phyloP scores from a whole-genome alignment of 2,113 vertebrate genomes.

The Nothobranchius furzeri region DNA sequence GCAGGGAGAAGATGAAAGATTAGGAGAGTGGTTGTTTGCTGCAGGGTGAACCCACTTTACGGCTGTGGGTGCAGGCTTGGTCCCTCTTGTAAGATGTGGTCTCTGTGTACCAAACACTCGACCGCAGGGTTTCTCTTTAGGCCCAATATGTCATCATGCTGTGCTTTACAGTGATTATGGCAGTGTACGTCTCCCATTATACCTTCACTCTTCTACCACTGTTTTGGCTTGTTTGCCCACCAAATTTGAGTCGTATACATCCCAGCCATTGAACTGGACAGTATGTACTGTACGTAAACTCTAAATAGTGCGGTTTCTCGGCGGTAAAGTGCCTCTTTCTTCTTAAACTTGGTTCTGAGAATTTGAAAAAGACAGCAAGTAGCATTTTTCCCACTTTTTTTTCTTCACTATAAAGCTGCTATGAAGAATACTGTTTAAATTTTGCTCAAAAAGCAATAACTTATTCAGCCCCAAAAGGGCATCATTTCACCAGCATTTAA shows the following conservation, averaged over 20 bases:
- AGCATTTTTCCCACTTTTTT: constrained; percentile 9
- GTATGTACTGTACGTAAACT: constrained; percentile 56
- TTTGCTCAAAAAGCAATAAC: constrained; percentile 50
- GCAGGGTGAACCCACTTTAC: constrained; percentile 72
- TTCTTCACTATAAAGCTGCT: constrained; percentile 28
- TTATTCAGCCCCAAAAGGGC: constrained; percentile 45
- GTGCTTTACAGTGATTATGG: constrained; percentile 75
- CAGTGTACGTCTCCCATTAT: constrained; percentile 78
- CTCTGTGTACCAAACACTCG: constrained; percentile 66
- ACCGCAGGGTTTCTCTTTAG: constrained; percentile 76
- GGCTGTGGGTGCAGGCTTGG: constrained; percentile 66
- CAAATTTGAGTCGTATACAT: constrained; percentile 66
- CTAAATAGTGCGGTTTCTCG: constrained; percentile 60
- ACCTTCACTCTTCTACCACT: constrained; percentile 64
- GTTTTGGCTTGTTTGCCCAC: constrained; percentile 65
- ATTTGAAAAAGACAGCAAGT: constrained; percentile 29
- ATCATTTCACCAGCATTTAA: constrained; percentile 68
- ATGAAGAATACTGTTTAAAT: constrained; percentile 45
- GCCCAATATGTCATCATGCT: constrained; percentile 77
- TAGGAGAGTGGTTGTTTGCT: constrained; percentile 70
- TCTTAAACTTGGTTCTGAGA: constrained; percentile 34
- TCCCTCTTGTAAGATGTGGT: constrained; percentile 80
- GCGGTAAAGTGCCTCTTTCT: constrained; percentile 43
- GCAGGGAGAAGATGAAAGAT: constrained; percentile 71
- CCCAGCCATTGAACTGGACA: constrained; percentile 46